Percentiles rank a stretch among this genome's conserved stretches.
phyloP scores from a whole-genome alignment of 2,113 vertebrate genomes.

The Campylomormyrus numenius region DNA sequence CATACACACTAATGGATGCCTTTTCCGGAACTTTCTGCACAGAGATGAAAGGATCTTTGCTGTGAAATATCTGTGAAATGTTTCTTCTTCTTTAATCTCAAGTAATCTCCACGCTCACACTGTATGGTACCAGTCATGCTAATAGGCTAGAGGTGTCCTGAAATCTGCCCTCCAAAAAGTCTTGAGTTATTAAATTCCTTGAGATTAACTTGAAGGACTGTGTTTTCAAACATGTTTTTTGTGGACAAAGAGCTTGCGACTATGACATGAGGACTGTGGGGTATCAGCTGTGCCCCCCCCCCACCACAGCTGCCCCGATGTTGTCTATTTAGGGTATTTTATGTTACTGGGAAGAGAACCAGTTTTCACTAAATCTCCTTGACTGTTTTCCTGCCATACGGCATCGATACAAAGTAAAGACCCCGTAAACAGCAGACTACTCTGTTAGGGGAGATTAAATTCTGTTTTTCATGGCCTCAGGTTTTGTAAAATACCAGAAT shows the following conservation, averaged over 20 bases:
- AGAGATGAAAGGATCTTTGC: background rate
- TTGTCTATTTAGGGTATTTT: background rate
- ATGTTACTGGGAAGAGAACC: background rate
- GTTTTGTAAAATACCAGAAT: background rate
- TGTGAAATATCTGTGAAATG: background rate
- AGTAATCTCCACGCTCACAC: background rate
- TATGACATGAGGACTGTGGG: background rate
- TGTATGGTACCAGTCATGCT: background rate
- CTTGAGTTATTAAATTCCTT: background rate
- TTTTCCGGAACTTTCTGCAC: conserved; percentile 10
- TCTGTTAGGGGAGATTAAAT: background rate
- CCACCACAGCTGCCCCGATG: background rate
- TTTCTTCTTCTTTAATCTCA: background rate
- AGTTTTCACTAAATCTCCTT: background rate
- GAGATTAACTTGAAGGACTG: background rate
- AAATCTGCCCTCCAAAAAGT: background rate
- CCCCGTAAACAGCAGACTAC: background rate
- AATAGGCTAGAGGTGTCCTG: background rate
- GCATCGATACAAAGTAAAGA: background rate
- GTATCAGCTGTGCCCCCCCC: background rate
- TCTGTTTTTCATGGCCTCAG: background rate
- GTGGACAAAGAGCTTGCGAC: background rate
- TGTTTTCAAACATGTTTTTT: background rate
- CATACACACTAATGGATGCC: conserved; percentile 19
- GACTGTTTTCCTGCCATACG: background rate